Evolutionary conservation across 2,797 vertebrate genomes (phyloP), one percentile per base, ranked within the genome.

Genomic region (Acropternis orthonyx): DNA sequence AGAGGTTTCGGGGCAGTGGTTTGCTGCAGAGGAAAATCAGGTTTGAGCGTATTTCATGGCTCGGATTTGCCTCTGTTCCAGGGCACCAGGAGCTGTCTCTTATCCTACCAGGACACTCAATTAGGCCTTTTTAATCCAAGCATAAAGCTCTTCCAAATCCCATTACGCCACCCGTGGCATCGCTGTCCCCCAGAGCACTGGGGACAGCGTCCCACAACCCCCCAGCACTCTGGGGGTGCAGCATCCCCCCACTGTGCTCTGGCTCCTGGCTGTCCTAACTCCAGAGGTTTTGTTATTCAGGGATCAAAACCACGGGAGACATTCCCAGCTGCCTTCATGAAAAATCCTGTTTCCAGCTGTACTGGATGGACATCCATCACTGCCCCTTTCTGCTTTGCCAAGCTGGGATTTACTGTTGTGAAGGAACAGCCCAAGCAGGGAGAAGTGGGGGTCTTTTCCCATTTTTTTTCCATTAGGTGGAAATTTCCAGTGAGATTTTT

Each of bases 1-100:
- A 96, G 94, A 95, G 96, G 94, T 86, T 82, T 73, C 55, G 26
- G 92, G 95, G 89, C 91, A 80, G 52, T 51, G 85, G 85, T 80
- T 91, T 91, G 88, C 63, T 55, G 27, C 58, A 88, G 76, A 85
- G 61, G 85, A 75, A 82, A 79, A 83, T 65, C 72, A 32, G 73
- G 52, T 86, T 37, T 48, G 85, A 82, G 79, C 41, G 3, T 37
- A 56, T 90, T 84, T 79, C 56, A 28, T 30, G 78, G 88, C 43
- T 44, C 8, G 9, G n/a, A 34, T 77, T 61, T 79, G 82, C 69
- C 48, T 66, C 39, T 48, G 82, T 83, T 58, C 85, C 79, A 41
- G 85, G 37, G 73, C 39, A 46, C n/a, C 41, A 22, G 84, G 62
- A 75, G 8, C 52, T 37, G 2, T 7, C 54, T n/a, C 71, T 73